These are phyloP conservation scores for Neodontobutis hainanensis DNA, from an alignment of 2,113 vertebrate species.

Conservation along the genomic window DNA sequence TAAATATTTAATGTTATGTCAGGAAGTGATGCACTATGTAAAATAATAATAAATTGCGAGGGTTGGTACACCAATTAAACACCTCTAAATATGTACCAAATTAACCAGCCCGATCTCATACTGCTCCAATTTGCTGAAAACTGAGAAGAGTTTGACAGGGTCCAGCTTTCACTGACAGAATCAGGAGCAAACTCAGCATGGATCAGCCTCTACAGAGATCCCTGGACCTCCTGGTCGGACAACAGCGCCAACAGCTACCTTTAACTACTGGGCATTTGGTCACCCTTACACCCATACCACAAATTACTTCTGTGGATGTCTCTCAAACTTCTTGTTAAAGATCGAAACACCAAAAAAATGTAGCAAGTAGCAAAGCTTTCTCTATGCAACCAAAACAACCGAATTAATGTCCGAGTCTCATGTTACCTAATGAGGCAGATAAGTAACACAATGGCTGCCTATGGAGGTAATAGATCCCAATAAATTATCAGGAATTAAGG, in stretches of 20 bases:
- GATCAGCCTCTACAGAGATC: constrained; percentile 12
- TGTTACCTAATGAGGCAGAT: no score
- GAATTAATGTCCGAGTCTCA: no score
- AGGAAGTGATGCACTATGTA: no score
- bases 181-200: not conserved
- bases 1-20: no score
- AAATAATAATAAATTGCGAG: no score
- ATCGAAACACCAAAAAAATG: not conserved
- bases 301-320: not conserved
- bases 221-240: constrained; percentile 20
- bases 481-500: no score
- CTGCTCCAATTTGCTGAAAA: not conserved
- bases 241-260: not conserved
- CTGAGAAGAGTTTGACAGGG: not conserved
- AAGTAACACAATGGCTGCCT: no score
- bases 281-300: not conserved
- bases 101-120: no score
- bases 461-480: no score
- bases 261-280: not conserved
- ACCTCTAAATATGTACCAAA: no score
- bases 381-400: no score
- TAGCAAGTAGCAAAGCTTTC: not conserved
- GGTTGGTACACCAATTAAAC: no score
- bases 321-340: not conserved
- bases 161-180: not conserved